Base-by-base conservation (phyloP, 2,113 vertebrate genomes). In the Syngnathoides biaculeatus region DNA sequence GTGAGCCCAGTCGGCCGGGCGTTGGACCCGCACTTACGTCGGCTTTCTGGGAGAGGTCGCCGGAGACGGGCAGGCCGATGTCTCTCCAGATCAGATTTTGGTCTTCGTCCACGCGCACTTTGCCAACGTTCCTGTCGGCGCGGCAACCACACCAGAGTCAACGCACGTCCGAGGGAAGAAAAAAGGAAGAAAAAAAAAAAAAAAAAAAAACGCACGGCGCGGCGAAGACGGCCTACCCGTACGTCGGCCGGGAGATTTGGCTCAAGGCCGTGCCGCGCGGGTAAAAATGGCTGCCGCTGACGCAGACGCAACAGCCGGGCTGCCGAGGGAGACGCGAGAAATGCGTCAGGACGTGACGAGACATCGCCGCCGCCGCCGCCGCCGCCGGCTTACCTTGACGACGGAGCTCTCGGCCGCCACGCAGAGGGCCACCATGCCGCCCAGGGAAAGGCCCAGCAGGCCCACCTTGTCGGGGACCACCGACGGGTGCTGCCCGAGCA, bases 221-320 rank as follows among this genome's bases (percentile, higher is more conserved):
- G 2, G 19, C 47, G 4, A 4, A 20, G 12, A 13, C 53, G 10
- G 84, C 86, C 22, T 79, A 91, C 90, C 1, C 39, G 6, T 0
- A 0, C 0, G 74, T 0, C 0, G 3, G 0, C 1, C 26, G 0
- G 1, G 26, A 7, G 0, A 55, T 0, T 1, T 2, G 17, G 1
- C 0, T 3, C 1, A 79, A 0, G 14, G 45, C 0, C 7, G 0
- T n/a, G 4, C 50, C 27, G 0, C 5, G 0, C 1, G 61, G 14
- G 8, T 1, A 3, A 1, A 45, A 2, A 24, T 89, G 82, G 65
- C 27, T 78, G 30, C 84, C 80, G 2, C 83, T 91, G 73, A 93
- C 57, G 47, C 87, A 90, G n/a, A 92, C 68, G 42, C 88, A 84
- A 52, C 89, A 92, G 17, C 15, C 57, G 40, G 91, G 91, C 91